Evolutionary conservation across 23 tunicate genomes (phyloP).

Genomic region (Trididemnum clinides): DNA sequence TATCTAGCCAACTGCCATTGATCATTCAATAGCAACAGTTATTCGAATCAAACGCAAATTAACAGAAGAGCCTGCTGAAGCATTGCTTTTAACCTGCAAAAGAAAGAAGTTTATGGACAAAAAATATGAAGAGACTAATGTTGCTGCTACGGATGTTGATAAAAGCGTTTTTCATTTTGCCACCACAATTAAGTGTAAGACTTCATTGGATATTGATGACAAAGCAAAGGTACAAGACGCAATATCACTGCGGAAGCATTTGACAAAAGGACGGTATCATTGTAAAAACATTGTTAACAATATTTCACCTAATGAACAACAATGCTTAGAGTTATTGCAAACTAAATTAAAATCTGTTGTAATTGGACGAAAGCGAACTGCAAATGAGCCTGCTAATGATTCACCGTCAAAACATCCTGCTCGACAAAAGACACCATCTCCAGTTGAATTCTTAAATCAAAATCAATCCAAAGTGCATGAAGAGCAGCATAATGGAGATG

Average conservation of each 20-base stretch:
- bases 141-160: constrained; percentile 43
- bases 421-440: not conserved
- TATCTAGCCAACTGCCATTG: not conserved
- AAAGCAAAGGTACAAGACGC: constrained; percentile 67
- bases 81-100: constrained; percentile 77
- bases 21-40: constrained; percentile 59
- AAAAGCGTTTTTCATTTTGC: constrained; percentile 85
- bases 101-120: constrained; percentile 32
- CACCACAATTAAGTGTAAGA: constrained; percentile 39
- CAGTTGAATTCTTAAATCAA: not conserved
- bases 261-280: not conserved
- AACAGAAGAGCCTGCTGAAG: constrained; percentile 73
- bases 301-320: not conserved
- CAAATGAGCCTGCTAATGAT: not conserved
- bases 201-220: constrained; percentile 38
- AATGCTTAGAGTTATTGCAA: not conserved
- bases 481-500: not conserved
- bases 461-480: not conserved
- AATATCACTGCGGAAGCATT: not conserved
- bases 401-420: not conserved
- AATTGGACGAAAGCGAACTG: not conserved
- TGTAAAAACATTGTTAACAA: not conserved
- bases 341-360: not conserved
- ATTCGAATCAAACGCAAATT: constrained; percentile 78
- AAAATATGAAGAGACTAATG: constrained; percentile 47